Evolutionary conservation across 2,797 vertebrate genomes (phyloP).

Genomic region (Gymnothorax javanicus): DNA sequence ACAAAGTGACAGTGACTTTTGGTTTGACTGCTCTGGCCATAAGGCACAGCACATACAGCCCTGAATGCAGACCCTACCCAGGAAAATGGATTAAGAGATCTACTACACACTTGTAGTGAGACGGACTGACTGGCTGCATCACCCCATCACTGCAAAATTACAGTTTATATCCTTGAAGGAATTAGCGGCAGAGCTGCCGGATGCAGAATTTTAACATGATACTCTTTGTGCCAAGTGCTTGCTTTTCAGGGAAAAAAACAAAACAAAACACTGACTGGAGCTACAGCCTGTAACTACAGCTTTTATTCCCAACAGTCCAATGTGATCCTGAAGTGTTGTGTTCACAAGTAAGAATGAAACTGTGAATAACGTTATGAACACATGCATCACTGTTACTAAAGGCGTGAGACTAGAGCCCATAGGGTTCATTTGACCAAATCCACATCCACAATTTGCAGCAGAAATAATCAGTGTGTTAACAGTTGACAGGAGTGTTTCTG

Average conservation of each 20-base stretch:
- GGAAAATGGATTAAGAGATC: slow-evolving; percentile 3
- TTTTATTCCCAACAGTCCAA: not conserved
- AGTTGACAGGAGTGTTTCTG: no score
- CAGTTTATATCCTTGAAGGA: not conserved
- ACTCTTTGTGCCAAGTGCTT: not conserved
- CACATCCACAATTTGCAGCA: no score
- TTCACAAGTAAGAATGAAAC: not conserved
- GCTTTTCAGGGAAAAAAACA: not conserved
- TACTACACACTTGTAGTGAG: not conserved
- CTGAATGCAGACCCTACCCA: not conserved
- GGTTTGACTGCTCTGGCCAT: not conserved
- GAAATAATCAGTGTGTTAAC: no score
- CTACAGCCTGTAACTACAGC: not conserved
- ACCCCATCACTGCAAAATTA: not conserved
- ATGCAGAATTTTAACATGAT: not conserved
- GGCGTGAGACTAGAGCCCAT: no score
- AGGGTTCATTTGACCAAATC: no score
- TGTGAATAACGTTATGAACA: not conserved
- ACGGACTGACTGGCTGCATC: not conserved
- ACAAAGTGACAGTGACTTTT: slow-evolving; percentile 7
- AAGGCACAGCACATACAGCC: not conserved
- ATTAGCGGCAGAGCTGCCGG: not conserved
- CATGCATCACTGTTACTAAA: no score
- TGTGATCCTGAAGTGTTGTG: not conserved
- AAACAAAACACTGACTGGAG: not conserved